Evolutionary conservation across 2,797 vertebrate species (phyloP), one percentile per base, ranked within the genome.

Genomic region (Centropyge bicolor): DNA sequence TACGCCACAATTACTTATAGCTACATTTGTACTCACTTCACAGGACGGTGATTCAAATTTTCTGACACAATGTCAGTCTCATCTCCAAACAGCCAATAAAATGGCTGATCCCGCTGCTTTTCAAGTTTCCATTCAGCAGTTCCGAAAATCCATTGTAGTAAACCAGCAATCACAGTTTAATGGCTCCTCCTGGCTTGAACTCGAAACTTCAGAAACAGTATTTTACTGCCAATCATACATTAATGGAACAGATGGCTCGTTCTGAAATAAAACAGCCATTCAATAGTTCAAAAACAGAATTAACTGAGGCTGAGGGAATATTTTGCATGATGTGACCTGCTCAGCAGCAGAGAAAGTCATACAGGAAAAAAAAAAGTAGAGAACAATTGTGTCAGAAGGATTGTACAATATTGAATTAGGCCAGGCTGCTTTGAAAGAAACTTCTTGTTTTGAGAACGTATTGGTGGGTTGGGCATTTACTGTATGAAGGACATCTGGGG

Each of bases 171-270:
- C 72, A 74, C 14, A 56, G 62, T 85, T 77, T 72, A 81, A 87
- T 67, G 60, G 77, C 51, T 88, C 69, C 36, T 51, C 19, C 48
- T 82, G 66, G 78, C 73, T 73, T 61, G 19, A 84, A 35, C 56
- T 81, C 54, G 78, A 57, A 84, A 64, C 43, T 84, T 86, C 62
- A 85, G 75, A 88, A 85, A 82, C 40, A 43, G 40, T 46, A 16
- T 83, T 90, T 89, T 84, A 82, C 81, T 75, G 86, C 75, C 79
- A 87, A 57, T 88, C 86, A 78, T 40, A 74, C 70, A 78, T 85
- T 83, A 86, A 83, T 82, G 76, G 78, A 86, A 84, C 87, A 91
- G 74, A 88, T 80, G 82, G 81, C 54, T 77, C 1, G 3, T 70
- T 79, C 61, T 75, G 69, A 89, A 80, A 85, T 81, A 61, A 87